These are phyloP conservation scores for Geopemphigus sp. DNA, from an alignment of 1,140 invertebrate genomes.

Conservation along the genomic window DNA sequence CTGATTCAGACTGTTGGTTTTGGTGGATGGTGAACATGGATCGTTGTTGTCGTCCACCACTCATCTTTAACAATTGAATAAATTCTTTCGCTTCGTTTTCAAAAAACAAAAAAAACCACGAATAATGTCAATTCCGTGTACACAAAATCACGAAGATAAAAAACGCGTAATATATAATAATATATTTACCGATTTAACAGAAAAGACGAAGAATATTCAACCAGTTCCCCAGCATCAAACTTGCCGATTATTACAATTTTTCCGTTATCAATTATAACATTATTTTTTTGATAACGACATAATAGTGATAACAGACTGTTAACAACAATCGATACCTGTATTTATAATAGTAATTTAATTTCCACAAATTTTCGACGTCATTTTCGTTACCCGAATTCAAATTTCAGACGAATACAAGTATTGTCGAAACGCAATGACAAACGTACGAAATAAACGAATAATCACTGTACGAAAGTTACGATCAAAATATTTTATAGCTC, in stretches of 20 bases:
- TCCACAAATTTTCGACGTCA: no score
- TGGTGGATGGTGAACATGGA: conserved; percentile 21
- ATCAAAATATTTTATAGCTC: no score
- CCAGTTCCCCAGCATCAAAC: neutral
- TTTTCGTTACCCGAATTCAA: no score
- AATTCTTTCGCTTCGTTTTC: neutral
- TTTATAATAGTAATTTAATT: no score
- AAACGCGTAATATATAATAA: no score
- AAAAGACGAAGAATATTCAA: neutral
- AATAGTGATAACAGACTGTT: neutral
- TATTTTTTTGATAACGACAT: neutral
- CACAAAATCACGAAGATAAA: neutral
- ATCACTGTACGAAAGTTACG: no score
- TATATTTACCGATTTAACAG: neutral
- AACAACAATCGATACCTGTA: neutral
- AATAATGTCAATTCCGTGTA: neutral
- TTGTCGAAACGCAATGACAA: no score
- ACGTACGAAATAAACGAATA: no score
- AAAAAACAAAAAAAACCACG: neutral
- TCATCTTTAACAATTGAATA: conserved; percentile 28
- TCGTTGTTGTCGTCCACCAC: conserved; percentile 35
- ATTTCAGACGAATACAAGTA: no score
- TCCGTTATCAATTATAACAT: neutral
- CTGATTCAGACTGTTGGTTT: conserved; percentile 63
- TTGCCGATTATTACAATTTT: neutral